These are phyloP conservation scores for Pyrrhia umbra DNA, from an alignment of 2,888 invertebrate genomes.

Conservation along the genomic window DNA sequence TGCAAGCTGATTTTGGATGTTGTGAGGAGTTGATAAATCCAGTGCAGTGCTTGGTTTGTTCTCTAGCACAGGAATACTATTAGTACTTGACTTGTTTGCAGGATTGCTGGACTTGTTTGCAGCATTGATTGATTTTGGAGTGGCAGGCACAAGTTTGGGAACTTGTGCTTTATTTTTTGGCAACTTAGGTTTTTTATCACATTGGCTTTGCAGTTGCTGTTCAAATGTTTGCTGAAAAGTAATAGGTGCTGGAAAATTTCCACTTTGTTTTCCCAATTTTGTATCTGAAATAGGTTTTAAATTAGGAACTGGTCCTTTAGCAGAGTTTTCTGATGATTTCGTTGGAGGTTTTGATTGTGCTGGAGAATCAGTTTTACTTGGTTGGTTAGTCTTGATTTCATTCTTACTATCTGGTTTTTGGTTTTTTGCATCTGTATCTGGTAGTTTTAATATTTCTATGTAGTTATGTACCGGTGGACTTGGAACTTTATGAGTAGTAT, in stretches of 20 bases:
- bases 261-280: conserved; percentile 83
- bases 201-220: conserved; percentile 82
- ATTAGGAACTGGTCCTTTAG: conserved; percentile 87
- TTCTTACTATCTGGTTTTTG: conserved; percentile 70
- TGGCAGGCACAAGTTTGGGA: conserved; percentile 85
- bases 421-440: conserved; percentile 86
- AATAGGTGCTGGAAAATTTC: conserved; percentile 81
- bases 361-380: conserved; percentile 69
- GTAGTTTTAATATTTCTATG: conserved; percentile 91
- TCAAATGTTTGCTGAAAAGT: conserved; percentile 90
- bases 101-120: conserved; percentile 78
- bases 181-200: conserved; percentile 84
- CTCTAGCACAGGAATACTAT: conserved; percentile 65
- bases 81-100: conserved; percentile 70
- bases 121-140: conserved; percentile 81
- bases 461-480: conserved; percentile 90
- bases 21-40: conserved; percentile 87
- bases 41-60: conserved; percentile 83
- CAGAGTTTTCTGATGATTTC: conserved; percentile 80
- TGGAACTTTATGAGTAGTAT: conserved; percentile 83
- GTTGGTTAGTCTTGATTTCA: conserved; percentile 67
- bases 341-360: conserved; percentile 65
- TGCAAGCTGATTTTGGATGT: conserved; percentile 80
- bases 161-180: conserved; percentile 86
- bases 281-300: conserved; percentile 88